Conservation (phyloP, 2,797 vertebrate genomes). For the Microctenopoma lineatum region DNA sequence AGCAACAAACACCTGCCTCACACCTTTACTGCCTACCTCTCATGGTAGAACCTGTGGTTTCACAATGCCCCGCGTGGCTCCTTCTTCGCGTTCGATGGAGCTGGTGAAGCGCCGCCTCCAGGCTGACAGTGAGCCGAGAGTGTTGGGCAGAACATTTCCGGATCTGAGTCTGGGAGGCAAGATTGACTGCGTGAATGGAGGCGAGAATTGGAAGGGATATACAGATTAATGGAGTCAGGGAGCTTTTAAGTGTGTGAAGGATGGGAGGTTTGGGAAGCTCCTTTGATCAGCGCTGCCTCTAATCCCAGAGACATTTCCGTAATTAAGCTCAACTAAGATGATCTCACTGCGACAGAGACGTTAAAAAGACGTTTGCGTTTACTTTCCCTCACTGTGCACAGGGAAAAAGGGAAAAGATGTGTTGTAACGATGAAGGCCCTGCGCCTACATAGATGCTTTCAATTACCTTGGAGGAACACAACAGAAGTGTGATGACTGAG, state of each 20-base stretch:
- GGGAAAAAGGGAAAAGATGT: background rate
- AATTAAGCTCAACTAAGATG: conserved; percentile 64
- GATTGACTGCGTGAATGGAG: conserved; percentile 27
- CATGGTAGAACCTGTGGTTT: background rate
- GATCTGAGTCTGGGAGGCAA: conserved; percentile 38
- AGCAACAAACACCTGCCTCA: conserved; percentile 1
- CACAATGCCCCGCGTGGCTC: conserved; percentile 8
- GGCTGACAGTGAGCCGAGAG: conserved; percentile 29
- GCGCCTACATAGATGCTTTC: conserved; percentile 5
- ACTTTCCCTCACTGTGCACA: conserved; percentile 3
- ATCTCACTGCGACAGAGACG: conserved; percentile 47
- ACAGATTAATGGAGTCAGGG: conserved; percentile 50
- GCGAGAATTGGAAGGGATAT: conserved; percentile 33
- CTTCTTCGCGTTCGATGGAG: conserved; percentile 11
- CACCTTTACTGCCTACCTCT: background rate
- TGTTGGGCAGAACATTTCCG: conserved; percentile 26
- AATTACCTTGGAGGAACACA: conserved; percentile 4
- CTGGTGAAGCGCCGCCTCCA: conserved; percentile 25
- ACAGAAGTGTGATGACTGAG: background rate
- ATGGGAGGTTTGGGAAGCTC: conserved; percentile 25
- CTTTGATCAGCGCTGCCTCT: conserved; percentile 64
- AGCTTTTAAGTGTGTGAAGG: conserved; percentile 42
- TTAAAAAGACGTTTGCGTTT: conserved; percentile 22
- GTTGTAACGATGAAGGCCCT: background rate
- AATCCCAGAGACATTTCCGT: conserved; percentile 54